Conservation (phyloP, 2,113 vertebrate species). For the Myanophis thanlyinensis region DNA sequence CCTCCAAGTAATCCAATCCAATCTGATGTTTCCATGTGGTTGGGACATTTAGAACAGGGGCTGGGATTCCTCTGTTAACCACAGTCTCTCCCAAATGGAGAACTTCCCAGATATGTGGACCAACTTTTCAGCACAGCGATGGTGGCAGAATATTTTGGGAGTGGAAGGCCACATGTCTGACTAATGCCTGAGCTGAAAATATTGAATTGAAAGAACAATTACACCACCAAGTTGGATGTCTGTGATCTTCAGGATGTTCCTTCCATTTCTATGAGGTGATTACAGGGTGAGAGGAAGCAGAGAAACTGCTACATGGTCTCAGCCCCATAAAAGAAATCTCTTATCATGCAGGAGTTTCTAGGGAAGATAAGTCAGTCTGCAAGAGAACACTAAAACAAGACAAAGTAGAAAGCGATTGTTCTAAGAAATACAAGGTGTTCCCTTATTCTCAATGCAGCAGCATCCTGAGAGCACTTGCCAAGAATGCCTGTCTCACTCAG, state of each 20-base stretch:
- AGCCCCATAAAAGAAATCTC: too few relatives aligned
- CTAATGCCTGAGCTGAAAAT: not conserved
- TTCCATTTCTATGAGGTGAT: not conserved
- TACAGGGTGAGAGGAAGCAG: too few relatives aligned
- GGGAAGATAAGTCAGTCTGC: not conserved
- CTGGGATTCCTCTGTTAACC: not conserved
- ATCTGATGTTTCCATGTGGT: not conserved
- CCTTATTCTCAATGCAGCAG: not conserved
- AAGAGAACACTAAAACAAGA: not conserved
- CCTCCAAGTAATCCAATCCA: not conserved
- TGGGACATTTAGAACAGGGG: not conserved
- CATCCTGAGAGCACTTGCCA: not conserved
- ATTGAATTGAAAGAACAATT: not conserved
- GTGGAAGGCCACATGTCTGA: not conserved
- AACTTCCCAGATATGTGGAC: not conserved
- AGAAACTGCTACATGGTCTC: not conserved
- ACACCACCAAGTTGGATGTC: not conserved
- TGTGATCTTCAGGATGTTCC: not conserved
- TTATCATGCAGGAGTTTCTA: not conserved
- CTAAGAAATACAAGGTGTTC: not conserved
- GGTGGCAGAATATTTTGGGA: not conserved
- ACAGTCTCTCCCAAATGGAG: not conserved
- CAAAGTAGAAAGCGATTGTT: not conserved
- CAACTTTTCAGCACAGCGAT: not conserved
- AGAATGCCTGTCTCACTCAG: not conserved